Base-by-base conservation (phyloP, 2,113 vertebrate genomes). In the Heterotis niloticus region DNA sequence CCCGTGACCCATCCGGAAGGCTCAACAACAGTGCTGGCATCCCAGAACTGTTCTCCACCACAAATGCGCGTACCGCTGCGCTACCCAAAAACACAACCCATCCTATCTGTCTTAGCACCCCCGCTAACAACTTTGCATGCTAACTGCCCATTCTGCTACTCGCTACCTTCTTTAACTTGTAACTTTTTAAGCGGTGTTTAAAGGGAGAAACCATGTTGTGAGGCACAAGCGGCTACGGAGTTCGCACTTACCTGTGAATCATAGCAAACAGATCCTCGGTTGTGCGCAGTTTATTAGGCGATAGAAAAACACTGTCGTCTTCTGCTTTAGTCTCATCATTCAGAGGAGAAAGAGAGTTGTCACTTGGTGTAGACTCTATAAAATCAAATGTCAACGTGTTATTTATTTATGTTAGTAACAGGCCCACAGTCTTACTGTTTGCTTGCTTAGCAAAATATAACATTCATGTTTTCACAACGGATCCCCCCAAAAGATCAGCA, bases 261-360 rank as follows among this genome's bases (percentile, higher is more conserved):
- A 97, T 97, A 77, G 98, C 97, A 88, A 99, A 99, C 78, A 99
- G 91, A 86, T 99, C 97, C 86, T 99, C 97, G 0, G 97, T 99
- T 82, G 98, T 99, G 82, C 97, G 96, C 80, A 93, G 94, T 91
- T 95, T 98, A 86, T 96, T 98, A 81, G 97, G 96, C 81, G 96
- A 98, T 77, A 95, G 92, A 81, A 98, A 94, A 83, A 93, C 93
- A 54, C 95, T 93, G 82, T 98, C 96, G 26, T 91, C 88, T 34
- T 98, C 97, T 84, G 91, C 85, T 89, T 94, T 97, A 79, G 84
- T 91, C 87, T 99, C 97, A 87, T 99, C 96, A 69, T 89, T 96
- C 88, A 97, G 87, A 4, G 97, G 96, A 82, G 97, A 99, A 69
- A 93, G 84, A 62, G 94, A 96, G 88, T 96, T 96, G n/a, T 99